Evolutionary conservation across 2,888 invertebrate species (phyloP), one percentile per base, ranked within the genome.

Genomic region (Drosophila paramelanica): DNA sequence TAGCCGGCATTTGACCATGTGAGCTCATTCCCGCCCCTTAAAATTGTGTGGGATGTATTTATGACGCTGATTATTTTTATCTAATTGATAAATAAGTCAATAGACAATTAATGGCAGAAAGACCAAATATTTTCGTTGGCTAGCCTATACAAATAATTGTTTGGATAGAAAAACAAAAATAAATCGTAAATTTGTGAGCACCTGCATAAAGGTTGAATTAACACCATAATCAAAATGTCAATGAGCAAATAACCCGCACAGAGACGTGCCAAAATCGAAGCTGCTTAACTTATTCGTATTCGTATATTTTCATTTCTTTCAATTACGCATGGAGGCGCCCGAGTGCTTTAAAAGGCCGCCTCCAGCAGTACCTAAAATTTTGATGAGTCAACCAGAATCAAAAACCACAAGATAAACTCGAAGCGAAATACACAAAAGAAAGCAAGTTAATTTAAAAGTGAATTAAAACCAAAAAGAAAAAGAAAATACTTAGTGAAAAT

Each of bases 141-240:
- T 53, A 53, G 33, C 33, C 33, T 33, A 33, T 11, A 33, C 50
- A 67, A 72, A 71, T 69, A 65, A 65, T 64, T 73, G 42, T 56
- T 57, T 76, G 76, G 73, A 81, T 78, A 76, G 66, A 65, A n/a
- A 10, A 31, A 31, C 31, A 31, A 10, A 31, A 31, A 10, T 31
- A 10, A 5, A 36, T 45, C 59, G 55, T 71, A 60, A 67, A 49
- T 64, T 43, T 53, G 38, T 39, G 39, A 33, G 55, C 64, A 62
- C 38, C 49, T 57, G 68, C 46, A 64, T 64, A 81, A 69, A 66
- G 77, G 77, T 86, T 70, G 65, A 77, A 70, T 77, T 67, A 75
- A 70, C 81, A 77, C 75, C 71, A 76, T 80, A 73, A 87, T 82
- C 85, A 85, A 87, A 87, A 87, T 87, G 88, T 87, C 85, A 85